A percentile compares a stretch with the other conserved stretches of the same genome.
Evolutionary conservation across 2,888 invertebrate species (phyloP).

Genomic region (Geotrupes spiniger): DNA sequence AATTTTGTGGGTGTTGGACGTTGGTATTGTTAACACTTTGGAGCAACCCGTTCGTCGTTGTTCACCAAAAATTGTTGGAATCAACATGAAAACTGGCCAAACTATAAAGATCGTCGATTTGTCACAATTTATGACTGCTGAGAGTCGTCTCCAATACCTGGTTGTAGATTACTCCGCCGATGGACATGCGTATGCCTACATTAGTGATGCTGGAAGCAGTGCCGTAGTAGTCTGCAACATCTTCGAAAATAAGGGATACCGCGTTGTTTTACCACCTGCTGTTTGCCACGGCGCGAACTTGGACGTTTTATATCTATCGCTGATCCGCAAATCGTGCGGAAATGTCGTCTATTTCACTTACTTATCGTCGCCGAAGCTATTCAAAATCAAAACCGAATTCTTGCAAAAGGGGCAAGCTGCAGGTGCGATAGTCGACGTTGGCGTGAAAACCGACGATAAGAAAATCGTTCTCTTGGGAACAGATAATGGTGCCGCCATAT

Average conservation of each 20-base stretch:
- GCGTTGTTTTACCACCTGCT: slow-evolving; percentile 58
- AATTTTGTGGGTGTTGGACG: slow-evolving; percentile 60
- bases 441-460: slow-evolving; percentile 52
- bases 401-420: slow-evolving; percentile 55
- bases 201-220: slow-evolving; percentile 52
- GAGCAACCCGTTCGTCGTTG: slow-evolving; percentile 58
- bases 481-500: slow-evolving; percentile 58
- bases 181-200: slow-evolving; percentile 51
- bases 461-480: slow-evolving; percentile 59
- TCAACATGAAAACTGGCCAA: slow-evolving; percentile 57
- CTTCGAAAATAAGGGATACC: slow-evolving; percentile 52
- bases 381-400: slow-evolving; percentile 56
- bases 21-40: slow-evolving; percentile 59
- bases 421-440: slow-evolving; percentile 59
- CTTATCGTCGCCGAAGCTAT: slow-evolving; percentile 56
- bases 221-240: slow-evolving; percentile 56
- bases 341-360: slow-evolving; percentile 59
- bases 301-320: slow-evolving; percentile 60
- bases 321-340: slow-evolving; percentile 54
- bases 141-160: slow-evolving; percentile 59
- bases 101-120: slow-evolving; percentile 60
- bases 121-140: slow-evolving; percentile 50
- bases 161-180: slow-evolving; percentile 57
- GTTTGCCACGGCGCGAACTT: slow-evolving; percentile 45
- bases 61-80: slow-evolving; percentile 60